These are phyloP conservation scores for Drosophila orena DNA, from an alignment of 1,140 invertebrate genomes.

Conservation along the genomic window DNA sequence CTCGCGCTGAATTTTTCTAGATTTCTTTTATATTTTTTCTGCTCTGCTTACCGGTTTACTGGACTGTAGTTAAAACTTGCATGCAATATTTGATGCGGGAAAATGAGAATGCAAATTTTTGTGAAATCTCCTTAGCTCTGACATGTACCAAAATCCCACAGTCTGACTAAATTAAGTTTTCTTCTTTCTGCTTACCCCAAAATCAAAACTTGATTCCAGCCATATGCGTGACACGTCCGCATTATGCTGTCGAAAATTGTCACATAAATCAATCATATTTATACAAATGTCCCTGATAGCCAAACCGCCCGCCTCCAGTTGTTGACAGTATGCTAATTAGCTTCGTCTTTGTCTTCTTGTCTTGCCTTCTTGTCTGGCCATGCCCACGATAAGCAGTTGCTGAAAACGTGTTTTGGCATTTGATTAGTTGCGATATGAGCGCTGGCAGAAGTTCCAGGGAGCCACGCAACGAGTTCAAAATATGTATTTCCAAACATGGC, in stretches of 20 bases:
- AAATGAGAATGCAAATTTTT: conserved; percentile 65
- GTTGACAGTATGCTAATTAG: conserved; percentile 67
- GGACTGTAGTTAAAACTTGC: conserved; percentile 71
- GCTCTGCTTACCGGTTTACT: conserved; percentile 42
- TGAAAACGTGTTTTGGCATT: conserved; percentile 80
- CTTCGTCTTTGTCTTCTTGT: conserved; percentile 11
- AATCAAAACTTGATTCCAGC: conserved; percentile 42
- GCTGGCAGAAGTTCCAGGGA: conserved; percentile 10
- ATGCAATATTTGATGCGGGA: conserved; percentile 42
- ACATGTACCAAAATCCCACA: conserved; percentile 3
- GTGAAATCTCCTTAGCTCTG: conserved; percentile 3
- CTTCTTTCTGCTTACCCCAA: background rate
- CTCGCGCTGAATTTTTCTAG: conserved; percentile 26
- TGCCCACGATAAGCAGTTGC: conserved; percentile 56
- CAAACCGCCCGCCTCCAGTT: conserved; percentile 43
- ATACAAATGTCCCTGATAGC: conserved; percentile 79
- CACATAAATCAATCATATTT: conserved; percentile 84
- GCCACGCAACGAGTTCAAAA: conserved; percentile 8
- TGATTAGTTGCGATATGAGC: conserved; percentile 61
- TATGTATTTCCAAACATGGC: conserved; percentile 9
- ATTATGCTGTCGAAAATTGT: conserved; percentile 83
- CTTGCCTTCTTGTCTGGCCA: conserved; percentile 14
- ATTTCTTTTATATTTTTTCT: conserved; percentile 13
- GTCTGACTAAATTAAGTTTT: conserved; percentile 3
- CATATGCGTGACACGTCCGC: conserved; percentile 71